Base-by-base conservation (phyloP, 2,888 invertebrate species). In the Siphlonurus alternatus region DNA sequence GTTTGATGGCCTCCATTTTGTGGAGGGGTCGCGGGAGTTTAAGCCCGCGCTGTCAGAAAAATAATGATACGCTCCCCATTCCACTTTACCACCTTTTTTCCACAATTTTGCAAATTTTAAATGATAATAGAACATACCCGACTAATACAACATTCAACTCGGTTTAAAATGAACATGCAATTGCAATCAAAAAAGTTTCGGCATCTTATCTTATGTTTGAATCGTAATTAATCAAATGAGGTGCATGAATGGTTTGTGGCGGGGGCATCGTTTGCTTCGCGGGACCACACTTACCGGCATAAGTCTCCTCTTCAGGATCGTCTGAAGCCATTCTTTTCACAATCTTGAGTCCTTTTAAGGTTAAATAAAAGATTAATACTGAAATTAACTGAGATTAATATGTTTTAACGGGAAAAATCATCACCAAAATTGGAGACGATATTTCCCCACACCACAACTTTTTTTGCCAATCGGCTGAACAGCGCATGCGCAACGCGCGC, bases 291-390 rank as follows among this genome's bases (percentile, higher is more conserved):
- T 88, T 81, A 90, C 91, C 90, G 81, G 88, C 89, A 75, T 85
- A 87, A 76, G 85, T 87, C 76, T 89, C 91, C 73, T 90, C 90
- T 76, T 89, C 85, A 79, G 90, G 90, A 74, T 90, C 90, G 73
- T 90, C 90, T 69, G 90, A 90, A 77, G 89, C 90, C 90, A 90
- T 90, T 38, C 59, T 63, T 60, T 61, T 53, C 53, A 24, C 53
- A 23, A 61, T 10, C 53, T 22, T 61, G 23, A 64, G 23, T 38
- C 63, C 38, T 54, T 23, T 23, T 20, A 59, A 63, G 15, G 23
- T 20, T 23, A 59, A 7, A 59, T 59, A 63, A 51, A 63, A 59
- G 38, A 25, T 59, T 38, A 24, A 63, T 23, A 25, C 22, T 63
- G 56, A 56, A 56, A 20, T 56, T 56, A 5, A 22, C 56, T 22